Evolutionary conservation across 2,888 invertebrate species (phyloP), one percentile per base, ranked within the genome.

Genomic region (Lasioglossum lativentre): DNA sequence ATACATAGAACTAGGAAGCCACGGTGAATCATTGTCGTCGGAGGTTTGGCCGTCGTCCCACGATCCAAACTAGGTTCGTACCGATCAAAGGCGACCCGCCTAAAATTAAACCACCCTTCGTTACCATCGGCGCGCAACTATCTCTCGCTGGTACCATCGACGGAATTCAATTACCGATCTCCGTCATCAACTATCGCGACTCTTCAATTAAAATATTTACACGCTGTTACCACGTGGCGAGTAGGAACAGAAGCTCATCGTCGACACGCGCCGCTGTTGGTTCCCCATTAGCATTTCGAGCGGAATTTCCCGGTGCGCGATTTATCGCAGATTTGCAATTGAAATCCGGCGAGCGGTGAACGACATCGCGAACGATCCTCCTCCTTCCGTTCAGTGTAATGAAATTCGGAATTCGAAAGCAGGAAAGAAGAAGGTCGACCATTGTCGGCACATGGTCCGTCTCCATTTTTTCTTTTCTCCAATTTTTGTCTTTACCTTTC

Each of bases 1-100:
- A 93, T 93, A 93, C 88, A 92, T 93, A 93, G 92, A 93, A 93
- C 91, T 92, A 93, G 93, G 92, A 93, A 94, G 94, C 92, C 90
- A 86, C 76, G 90, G 89, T 94, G 94, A 94, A 93, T 94, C 94
- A 94, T 90, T 93, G 91, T 90, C 91, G 90, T 91, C 90, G 90
- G 91, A 90, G 88, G 59, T 89, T 94, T 94, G 94, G 94, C 93
- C 87, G 89, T 80, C 88, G 90, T 92, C 93, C 93, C 94, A 89
- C 89, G 91, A 87, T 92, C 94, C 93, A 94, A 94, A 94, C 93
- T 94, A 93, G 93, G 94, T 90, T 91, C 89, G 93, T 88, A 82
- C 90, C 90, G 93, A 93, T 94, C 91, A 93, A 93, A 94, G 92
- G 68, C 68, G 68, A 87, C 90, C 85, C 47, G 82, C 93, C 66